Evolutionary conservation across 1,140 invertebrate genomes (phyloP), one percentile per base, ranked within the genome.

Genomic region (Solenopsis invicta): DNA sequence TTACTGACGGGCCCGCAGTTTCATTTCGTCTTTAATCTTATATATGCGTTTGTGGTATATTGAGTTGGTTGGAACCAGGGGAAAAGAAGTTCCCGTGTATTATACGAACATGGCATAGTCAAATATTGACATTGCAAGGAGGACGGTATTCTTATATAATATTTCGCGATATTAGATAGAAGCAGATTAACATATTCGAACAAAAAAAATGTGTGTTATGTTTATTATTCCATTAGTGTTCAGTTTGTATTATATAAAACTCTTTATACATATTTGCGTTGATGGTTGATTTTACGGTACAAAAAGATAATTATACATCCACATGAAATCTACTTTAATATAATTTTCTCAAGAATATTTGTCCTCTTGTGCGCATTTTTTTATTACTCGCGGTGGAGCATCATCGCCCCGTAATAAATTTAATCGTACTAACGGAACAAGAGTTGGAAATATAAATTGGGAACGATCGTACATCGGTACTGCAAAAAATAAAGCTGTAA

Each of bases 91-190:
- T 61, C 8, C 45, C 41, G 8, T 45, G 21, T 9, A 64, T 50
- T 24, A 61, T 59, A 72, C 21, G 50, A 56, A 29, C 29, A n/a
- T 24, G n/a, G 61, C 18, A 75, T 61, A 34, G 18, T 50, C 45
- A 84, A 75, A 61, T 75, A 61, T 61, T 82, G 45, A 74, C 69
- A 82, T 56, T 81, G n/a, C 24, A 29, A 69, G 21, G 52, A 69
- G 24, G 37, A 67, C 21, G 24, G 16, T 50, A 16, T 41, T 69
- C 21, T 71, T n/a, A 45, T 56, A 2, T 29, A 29, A 29, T 29
- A 21, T 56, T 18, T 13, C 13, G 34, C 48, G 34, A 50, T 64
- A 6, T 64, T 77, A 77, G 29, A 18, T 45, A n/a, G n/a, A n/a
- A n/a, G 9, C n/a, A 16, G 16, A 56, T 71, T 81, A 74, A 48